Evolutionary conservation across 2,113 vertebrate genomes (phyloP).

Genomic region (Catagonus wagneri): DNA sequence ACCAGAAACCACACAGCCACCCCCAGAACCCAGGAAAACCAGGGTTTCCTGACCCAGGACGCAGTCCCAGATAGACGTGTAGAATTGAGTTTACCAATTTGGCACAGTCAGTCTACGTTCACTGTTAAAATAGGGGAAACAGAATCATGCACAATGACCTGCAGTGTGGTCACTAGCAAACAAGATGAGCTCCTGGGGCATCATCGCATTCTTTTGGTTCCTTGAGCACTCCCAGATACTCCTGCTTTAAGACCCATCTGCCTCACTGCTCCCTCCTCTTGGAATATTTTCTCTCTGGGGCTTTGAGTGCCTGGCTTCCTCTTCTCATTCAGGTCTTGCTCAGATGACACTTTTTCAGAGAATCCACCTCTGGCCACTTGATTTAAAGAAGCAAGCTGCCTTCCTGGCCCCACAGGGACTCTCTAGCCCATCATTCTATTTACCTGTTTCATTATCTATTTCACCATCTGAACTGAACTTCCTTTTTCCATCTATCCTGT

Average conservation of each 20-base stretch:
- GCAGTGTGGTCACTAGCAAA: accelerated
- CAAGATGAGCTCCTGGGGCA: accelerated
- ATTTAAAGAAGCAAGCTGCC: not conserved
- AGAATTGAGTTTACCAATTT: not conserved
- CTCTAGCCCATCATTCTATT: not conserved
- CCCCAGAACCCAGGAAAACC: accelerated
- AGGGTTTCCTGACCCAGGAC: not conserved
- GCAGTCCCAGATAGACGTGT: accelerated
- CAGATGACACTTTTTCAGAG: not conserved
- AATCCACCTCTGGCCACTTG: not conserved
- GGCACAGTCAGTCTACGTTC: not conserved
- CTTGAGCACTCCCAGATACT: not conserved
- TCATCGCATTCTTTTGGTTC: accelerated
- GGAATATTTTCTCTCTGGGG: too few relatives aligned
- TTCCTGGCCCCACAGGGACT: accelerated
- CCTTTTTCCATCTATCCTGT: not conserved
- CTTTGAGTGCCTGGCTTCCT: not conserved
- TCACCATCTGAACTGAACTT: not conserved
- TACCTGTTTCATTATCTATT: not conserved
- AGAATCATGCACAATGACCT: not conserved
- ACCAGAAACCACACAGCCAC: not conserved
- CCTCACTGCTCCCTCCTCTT: not conserved
- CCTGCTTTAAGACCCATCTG: not conserved
- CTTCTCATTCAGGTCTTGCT: not conserved
- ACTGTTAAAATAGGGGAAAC: not conserved